Evolutionary conservation across 2,113 vertebrate genomes (phyloP).

Genomic region (Syrrhaptes paradoxus): DNA sequence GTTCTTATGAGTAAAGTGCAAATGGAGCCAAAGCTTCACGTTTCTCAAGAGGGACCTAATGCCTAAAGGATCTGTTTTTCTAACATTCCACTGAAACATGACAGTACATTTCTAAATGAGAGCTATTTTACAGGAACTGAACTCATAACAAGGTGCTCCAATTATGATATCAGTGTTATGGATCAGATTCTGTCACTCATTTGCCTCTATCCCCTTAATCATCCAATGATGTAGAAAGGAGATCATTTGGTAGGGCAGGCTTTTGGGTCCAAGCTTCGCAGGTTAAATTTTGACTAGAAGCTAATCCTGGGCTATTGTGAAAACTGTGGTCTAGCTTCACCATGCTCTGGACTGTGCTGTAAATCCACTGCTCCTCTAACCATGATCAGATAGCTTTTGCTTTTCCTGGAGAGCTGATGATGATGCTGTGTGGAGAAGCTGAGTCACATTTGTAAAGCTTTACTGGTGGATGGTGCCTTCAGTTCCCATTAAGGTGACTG

Average conservation of each 20-base stretch:
- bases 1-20: background rate
- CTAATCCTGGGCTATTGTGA: background rate
- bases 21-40: background rate
- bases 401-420: background rate
- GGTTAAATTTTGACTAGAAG: background rate
- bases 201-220: background rate
- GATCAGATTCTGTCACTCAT: background rate
- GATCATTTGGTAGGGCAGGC: background rate
- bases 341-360: background rate
- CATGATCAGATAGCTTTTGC: background rate
- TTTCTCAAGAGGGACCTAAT: background rate
- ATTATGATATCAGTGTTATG: background rate
- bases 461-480: background rate
- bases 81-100: background rate
- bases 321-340: background rate
- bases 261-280: background rate
- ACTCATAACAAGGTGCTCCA: background rate
- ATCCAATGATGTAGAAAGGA: background rate
- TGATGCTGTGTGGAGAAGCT: background rate
- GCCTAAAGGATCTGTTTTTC: background rate
- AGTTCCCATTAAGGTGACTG: background rate
- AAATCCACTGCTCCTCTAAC: background rate
- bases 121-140: background rate
- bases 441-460: background rate
- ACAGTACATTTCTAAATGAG: background rate